A percentile compares a stretch with the other conserved stretches of the same genome.
These are phyloP conservation scores for Subanguina moxae DNA, from an alignment of 1,140 invertebrate genomes.

Conservation along the genomic window DNA sequence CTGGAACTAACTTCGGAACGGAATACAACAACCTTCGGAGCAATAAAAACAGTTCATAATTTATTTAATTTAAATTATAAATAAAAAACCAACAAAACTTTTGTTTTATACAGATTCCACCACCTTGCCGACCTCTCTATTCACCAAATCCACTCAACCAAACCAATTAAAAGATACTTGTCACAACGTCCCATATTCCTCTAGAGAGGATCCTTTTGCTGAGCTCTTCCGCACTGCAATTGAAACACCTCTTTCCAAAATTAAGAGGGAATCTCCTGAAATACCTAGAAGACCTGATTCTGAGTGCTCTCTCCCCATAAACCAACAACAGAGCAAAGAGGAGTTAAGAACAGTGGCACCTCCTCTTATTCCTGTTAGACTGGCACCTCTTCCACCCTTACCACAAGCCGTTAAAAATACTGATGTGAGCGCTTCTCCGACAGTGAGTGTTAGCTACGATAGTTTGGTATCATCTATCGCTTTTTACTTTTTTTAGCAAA, in stretches of 20 bases:
- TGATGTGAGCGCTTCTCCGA: neutral
- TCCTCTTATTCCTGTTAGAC: neutral
- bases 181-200: neutral
- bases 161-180: too few species aligned
- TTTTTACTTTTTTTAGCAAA: neutral
- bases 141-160: neutral
- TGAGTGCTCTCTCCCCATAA: neutral
- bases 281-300: neutral
- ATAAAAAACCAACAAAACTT: too few species aligned
- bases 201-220: constrained; percentile 16
- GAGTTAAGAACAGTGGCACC: neutral
- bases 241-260: neutral
- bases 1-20: too few species aligned
- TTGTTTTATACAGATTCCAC: too few species aligned
- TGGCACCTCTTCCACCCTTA: neutral
- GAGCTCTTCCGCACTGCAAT: constrained; percentile 11
- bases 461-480: neutral
- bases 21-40: too few species aligned
- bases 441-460: neutral
- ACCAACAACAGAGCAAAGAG: neutral
- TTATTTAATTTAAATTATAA: too few species aligned
- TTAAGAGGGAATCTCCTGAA: constrained; percentile 1
- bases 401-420: neutral
- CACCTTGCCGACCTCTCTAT: neutral
- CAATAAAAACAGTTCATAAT: too few species aligned